Base-by-base conservation (phyloP, 1,140 invertebrate species). In the Micrasema longulum region DNA sequence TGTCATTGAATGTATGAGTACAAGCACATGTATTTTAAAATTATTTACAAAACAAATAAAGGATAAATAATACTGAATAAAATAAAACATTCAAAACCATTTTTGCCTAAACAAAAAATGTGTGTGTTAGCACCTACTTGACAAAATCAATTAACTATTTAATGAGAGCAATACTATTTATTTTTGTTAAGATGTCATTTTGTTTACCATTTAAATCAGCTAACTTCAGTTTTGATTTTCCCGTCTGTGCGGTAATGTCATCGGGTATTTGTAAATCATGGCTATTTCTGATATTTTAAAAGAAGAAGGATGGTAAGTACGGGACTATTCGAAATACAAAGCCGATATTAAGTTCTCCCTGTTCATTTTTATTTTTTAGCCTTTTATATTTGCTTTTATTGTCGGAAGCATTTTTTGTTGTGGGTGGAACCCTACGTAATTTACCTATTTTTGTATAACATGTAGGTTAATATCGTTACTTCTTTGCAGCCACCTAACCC, bases 401-500 rank as follows among this genome's bases (percentile, higher is more conserved):
- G 76, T 31, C 72, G 76, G 23, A 68, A 62, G 35, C 45, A 78
- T 50, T 67, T 64, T 64, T 64, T 64, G 55, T 47, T 65, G 65
- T 65, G 53, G 69, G 67, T 57, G 68, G 75, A 31, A 79, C 77
- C 75, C 60, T 64, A 47, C 60, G 60, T 64, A 64, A 80, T 78
- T 73, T 76, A 74, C 69, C 72, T 76, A 26, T 74, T 77, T 74
- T 67, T 80, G 36, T 65, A 76, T 77, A 36, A 75, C 75, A 76
- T 52, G 60, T n/a, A 14, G 60, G 26, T 64, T 26, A 63, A 57
- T 64, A 57, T 45, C 20, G 22, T 66, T 52, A 36, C 87, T 86
- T 76, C 77, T 41, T 87, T 86, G 76, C 77, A 91, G 92, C 91
- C 84, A 89, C 79, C 82, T 92, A 52, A 89, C 91, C 70, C 84